A percentile compares a stretch with the other conserved stretches of the same genome.
Evolutionary conservation across 1,140 invertebrate species (phyloP).

Genomic region (Apis mellifera): DNA sequence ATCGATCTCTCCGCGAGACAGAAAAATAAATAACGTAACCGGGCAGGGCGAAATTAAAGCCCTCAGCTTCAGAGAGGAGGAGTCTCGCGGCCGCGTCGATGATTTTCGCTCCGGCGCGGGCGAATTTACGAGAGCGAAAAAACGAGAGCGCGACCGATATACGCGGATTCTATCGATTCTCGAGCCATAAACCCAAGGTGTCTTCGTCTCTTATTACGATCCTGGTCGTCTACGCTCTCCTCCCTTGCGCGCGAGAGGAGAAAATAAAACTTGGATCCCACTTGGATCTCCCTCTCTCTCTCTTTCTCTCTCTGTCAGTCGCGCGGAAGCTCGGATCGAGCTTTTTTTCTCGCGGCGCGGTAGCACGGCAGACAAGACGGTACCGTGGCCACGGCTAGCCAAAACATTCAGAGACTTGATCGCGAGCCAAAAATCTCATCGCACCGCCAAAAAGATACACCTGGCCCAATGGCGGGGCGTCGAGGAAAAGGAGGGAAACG

Average conservation of each 20-base stretch:
- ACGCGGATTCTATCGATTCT: not conserved
- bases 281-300: not conserved
- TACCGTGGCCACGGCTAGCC: constrained; percentile 67
- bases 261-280: constrained; percentile 45
- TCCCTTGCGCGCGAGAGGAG: not conserved
- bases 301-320: not conserved
- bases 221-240: not conserved
- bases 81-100: not conserved
- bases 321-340: constrained; percentile 32
- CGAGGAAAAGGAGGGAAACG: constrained; percentile 14
- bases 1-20: constrained; percentile 18
- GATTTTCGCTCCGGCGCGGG: not conserved
- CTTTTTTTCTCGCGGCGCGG: constrained; percentile 54
- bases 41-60: constrained; percentile 13
- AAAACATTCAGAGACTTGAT: constrained; percentile 73
- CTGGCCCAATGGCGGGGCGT: constrained; percentile 52
- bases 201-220: not conserved
- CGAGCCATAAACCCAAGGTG: not conserved
- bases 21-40: constrained; percentile 24
- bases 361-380: constrained; percentile 68
- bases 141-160: not conserved
- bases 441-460: constrained; percentile 72
- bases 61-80: not conserved
- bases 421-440: constrained; percentile 72
- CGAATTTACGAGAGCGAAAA: not conserved